Conservation (phyloP, 2,797 vertebrate species). For the Sebastes oblongus region DNA sequence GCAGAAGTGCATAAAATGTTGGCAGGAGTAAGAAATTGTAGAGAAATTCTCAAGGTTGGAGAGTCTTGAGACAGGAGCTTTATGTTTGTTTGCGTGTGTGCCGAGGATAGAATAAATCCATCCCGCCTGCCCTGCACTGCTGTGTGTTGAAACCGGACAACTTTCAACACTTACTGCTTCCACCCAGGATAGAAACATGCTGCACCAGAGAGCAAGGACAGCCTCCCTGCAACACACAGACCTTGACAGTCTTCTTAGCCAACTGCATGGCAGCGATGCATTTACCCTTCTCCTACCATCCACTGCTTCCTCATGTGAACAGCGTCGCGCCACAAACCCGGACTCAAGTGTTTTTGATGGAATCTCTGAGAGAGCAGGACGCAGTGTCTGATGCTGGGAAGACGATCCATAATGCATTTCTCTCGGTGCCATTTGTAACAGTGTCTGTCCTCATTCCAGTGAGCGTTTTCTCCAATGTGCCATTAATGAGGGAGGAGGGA, state of each 20-base stretch:
- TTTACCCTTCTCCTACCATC: slow-evolving; percentile 33
- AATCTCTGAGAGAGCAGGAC: slow-evolving; percentile 32
- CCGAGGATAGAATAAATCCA: slow-evolving; percentile 5
- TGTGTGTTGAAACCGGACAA: slow-evolving; percentile 17
- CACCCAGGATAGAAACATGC: slow-evolving; percentile 42
- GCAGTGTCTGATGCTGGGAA: slow-evolving; percentile 23
- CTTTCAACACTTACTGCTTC: slow-evolving; percentile 53
- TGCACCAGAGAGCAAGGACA: slow-evolving; percentile 31
- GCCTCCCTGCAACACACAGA: slow-evolving; percentile 15
- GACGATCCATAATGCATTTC: slow-evolving; percentile 47
- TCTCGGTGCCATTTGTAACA: slow-evolving; percentile 64
- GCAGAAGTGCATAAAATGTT: slow-evolving; percentile 16
- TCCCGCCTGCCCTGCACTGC: slow-evolving; percentile 7
- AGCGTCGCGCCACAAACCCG: slow-evolving; percentile 18
- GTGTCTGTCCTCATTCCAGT: slow-evolving; percentile 54
- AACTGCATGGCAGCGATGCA: slow-evolving; percentile 45
- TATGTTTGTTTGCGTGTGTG: slow-evolving; percentile 10
- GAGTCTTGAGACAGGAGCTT: slow-evolving; percentile 30
- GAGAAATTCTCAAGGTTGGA: slow-evolving; percentile 1
- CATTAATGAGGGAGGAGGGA: slow-evolving; percentile 61
- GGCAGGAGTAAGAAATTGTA: background rate
- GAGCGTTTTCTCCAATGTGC: slow-evolving; percentile 75
- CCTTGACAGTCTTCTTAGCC: slow-evolving; percentile 29
- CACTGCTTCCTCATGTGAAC: slow-evolving; percentile 36
- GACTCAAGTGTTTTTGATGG: slow-evolving; percentile 16